A percentile compares a stretch with the other conserved stretches of the same genome.
Evolutionary conservation across 2,797 vertebrate species (phyloP).

Genomic region (Macroramphosus scolopax): DNA sequence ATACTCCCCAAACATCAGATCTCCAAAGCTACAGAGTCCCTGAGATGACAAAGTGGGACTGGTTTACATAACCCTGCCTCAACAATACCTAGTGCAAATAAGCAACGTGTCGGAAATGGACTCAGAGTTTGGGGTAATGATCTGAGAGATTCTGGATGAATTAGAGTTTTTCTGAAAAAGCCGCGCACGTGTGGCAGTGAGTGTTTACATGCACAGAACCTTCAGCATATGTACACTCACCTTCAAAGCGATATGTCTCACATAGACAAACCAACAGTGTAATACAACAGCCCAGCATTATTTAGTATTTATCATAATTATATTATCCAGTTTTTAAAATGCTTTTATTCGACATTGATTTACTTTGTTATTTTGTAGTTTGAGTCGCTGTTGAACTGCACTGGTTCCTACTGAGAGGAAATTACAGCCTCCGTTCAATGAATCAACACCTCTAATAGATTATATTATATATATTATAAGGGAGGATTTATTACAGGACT

Average conservation of each 20-base stretch:
- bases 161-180: conserved; percentile 48
- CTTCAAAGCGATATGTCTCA: no score
- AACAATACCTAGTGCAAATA: conserved; percentile 74
- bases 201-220: not conserved
- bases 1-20: conserved; percentile 71
- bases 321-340: no score
- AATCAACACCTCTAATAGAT: no score
- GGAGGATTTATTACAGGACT: no score
- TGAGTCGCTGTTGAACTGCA: not conserved
- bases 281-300: no score
- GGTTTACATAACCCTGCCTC: conserved; percentile 77
- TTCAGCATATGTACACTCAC: not conserved
- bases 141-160: conserved; percentile 54
- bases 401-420: not conserved
- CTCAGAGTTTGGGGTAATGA: conserved; percentile 51
- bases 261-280: no score
- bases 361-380: not conserved
- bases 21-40: conserved; percentile 62
- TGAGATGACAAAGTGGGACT: conserved; percentile 69
- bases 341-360: no score
- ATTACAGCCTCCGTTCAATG: not conserved
- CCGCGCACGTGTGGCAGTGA: conserved; percentile 33
- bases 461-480: no score
- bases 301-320: no score
- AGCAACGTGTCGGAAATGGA: conserved; percentile 64